Evolutionary conservation across 2,888 invertebrate species (phyloP), one percentile per base, ranked within the genome.

Genomic region (Trypoxylon attenuatum): DNA sequence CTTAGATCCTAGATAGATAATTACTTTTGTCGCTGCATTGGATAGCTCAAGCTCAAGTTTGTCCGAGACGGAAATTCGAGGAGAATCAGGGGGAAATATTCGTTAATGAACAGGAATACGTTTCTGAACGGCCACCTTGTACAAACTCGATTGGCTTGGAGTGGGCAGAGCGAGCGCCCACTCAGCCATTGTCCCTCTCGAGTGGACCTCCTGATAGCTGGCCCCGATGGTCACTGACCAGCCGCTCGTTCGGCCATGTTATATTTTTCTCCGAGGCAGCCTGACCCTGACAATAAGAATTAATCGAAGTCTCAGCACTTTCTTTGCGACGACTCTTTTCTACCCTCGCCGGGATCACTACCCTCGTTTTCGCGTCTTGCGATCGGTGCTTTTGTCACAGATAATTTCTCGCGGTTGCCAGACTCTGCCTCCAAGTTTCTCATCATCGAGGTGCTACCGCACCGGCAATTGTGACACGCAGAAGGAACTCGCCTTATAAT

Each of bases 271-370:
- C 55, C 57, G 27, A 43, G 60, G 29, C 66, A 52, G 67, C 49
- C 77, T 80, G 79, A 81, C 74, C 76, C 73, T 79, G 81, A 80
- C 80, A 77, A 81, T 80, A 80, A 80, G 77, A 81, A 81, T 81
- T 80, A 81, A 81, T 81, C 77, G 81, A 79, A 68, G 72, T 71
- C 74, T 74, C 69, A 70, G 73, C 77, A 71, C 71, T 76, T 75
- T 72, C 52, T 53, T 64, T 56, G 50, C 49, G 25, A 53, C 46
- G 42, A 63, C 53, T 52, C 46, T 41, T 27, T 15, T 8, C 51
- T 50, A 16, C 39, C 51, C 38, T 54, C 41, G 2, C n/a, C 8
- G 16, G n/a, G 29, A 13, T 15, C 29, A 8, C 23, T 15, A 27
- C 21, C 41, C 21, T 41, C 22, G 4, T 45, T 41, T 39, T 54